Conservation (phyloP, 2,113 vertebrate species). For the Crotophaga sulcirostris region DNA sequence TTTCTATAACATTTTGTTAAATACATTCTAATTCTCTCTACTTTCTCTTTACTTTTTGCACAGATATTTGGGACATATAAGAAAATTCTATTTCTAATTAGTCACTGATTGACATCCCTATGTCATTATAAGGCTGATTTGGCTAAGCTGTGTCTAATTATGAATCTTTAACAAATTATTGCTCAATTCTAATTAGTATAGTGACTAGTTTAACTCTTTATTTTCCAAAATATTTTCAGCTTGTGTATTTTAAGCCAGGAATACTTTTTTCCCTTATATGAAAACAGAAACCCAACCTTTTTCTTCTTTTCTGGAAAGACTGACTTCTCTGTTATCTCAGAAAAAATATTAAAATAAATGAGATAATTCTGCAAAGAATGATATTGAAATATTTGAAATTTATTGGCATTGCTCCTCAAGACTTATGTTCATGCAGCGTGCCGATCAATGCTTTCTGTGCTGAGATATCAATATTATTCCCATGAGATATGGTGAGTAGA, state of each 20-base stretch:
- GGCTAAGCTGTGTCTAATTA: conserved; percentile 6
- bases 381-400: not conserved
- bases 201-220: conserved; percentile 19
- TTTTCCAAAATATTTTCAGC: not conserved
- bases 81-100: not conserved
- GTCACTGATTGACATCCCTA: not conserved
- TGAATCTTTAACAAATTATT: conserved; percentile 5
- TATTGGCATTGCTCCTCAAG: not conserved
- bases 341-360: not conserved
- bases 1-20: not conserved
- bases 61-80: not conserved
- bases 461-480: conserved; percentile 7
- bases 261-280: not conserved
- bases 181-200: not conserved
- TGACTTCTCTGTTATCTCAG: not conserved
- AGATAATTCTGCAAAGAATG: not conserved
- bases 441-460: not conserved
- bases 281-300: not conserved
- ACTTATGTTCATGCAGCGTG: not conserved
- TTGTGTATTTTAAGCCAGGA: not conserved
- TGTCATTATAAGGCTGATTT: not conserved
- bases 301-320: not conserved
- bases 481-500: not conserved
- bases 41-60: not conserved
- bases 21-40: not conserved